Evolutionary conservation across 2,797 vertebrate species (phyloP).

Genomic region (Mus caroli): DNA sequence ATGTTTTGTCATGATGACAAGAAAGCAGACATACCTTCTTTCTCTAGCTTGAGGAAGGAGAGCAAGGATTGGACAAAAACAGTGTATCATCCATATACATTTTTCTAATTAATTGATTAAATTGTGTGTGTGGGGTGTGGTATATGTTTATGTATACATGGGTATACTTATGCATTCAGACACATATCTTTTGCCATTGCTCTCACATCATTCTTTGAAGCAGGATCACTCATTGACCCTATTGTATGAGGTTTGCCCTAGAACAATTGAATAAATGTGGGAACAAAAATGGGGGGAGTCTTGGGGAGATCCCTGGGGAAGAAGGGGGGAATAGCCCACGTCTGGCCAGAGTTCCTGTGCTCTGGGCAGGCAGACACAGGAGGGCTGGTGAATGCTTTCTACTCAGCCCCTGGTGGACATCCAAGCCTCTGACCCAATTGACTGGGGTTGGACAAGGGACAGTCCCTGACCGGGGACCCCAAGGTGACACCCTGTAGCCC

Average conservation of each 20-base stretch:
- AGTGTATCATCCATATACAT: neutral
- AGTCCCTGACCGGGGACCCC: no score
- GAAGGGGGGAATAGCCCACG: no score
- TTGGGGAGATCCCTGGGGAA: no score
- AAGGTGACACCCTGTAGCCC: no score
- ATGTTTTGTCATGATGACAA: no score
- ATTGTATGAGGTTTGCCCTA: neutral
- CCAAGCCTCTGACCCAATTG: no score
- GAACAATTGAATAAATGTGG: neutral
- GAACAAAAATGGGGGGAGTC: no score
- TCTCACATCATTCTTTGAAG: neutral
- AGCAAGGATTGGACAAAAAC: conserved; percentile 6
- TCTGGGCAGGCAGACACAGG: no score
- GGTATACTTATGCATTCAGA: neutral
- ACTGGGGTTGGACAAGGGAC: no score
- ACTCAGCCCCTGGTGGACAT: no score
- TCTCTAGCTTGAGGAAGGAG: neutral
- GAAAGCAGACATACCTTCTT: neutral
- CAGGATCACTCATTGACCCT: neutral
- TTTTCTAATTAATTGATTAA: neutral
- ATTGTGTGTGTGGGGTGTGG: neutral
- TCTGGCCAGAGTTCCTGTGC: no score
- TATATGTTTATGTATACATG: neutral
- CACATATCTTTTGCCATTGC: neutral
- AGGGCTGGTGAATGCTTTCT: no score